A percentile compares a stretch with the other conserved stretches of the same genome.
Evolutionary conservation across 2,113 vertebrate species (phyloP).

Genomic region (Petromus typicus): DNA sequence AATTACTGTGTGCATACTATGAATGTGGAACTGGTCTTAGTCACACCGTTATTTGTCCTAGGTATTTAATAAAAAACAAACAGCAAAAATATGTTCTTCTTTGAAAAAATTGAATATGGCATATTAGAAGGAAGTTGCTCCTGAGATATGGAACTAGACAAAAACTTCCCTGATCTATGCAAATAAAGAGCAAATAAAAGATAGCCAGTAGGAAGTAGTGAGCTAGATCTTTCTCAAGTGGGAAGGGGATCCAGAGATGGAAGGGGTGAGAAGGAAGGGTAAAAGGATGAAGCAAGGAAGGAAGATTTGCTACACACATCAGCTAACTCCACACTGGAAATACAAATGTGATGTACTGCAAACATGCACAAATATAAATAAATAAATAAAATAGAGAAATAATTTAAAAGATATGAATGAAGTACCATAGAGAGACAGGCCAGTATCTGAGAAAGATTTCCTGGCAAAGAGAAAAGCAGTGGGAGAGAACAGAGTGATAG

Average conservation of each 20-base stretch:
- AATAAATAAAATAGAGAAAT: neutral
- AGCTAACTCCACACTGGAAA: neutral
- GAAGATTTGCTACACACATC: neutral
- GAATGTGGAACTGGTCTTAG: neutral
- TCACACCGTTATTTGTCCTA: neutral
- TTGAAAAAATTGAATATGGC: neutral
- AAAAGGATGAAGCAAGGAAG: neutral
- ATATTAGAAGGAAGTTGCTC: neutral
- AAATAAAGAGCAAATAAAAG: neutral
- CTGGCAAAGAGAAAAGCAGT: neutral
- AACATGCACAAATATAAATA: neutral
- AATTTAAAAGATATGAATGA: neutral
- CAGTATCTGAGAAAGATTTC: neutral
- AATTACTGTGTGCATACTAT: neutral
- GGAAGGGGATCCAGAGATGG: neutral
- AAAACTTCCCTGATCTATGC: neutral
- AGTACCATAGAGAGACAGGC: neutral
- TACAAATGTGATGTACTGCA: neutral
- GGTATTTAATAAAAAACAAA: neutral
- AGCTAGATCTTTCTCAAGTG: neutral
- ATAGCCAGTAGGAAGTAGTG: neutral
- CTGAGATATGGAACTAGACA: neutral
- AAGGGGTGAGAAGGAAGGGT: neutral
- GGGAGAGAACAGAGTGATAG: fast-evolving
- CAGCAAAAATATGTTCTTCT: neutral